Conservation (phyloP, 2,888 invertebrate species). For the Didymodactylos carnosus region DNA sequence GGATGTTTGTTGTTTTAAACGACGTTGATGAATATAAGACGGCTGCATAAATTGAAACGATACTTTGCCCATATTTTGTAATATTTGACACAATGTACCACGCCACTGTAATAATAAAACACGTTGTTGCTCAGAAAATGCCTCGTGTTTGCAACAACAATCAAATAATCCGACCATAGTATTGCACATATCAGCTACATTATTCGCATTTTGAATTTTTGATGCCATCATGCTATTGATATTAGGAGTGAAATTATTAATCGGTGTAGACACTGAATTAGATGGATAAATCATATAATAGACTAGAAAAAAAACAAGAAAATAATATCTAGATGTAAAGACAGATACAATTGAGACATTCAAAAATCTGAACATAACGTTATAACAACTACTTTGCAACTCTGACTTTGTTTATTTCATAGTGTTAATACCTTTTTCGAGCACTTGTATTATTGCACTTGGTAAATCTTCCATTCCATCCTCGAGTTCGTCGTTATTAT, state of each 20-base stretch:
- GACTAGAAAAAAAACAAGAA: neutral
- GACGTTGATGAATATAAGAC: neutral
- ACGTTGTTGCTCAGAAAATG: neutral
- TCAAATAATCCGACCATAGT: neutral
- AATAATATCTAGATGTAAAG: neutral
- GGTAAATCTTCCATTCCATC: neutral
- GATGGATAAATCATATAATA: too few species aligned
- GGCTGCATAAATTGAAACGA: neutral
- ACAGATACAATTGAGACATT: neutral
- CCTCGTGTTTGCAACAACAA: neutral
- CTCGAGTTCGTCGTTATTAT: neutral
- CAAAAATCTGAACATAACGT: too few species aligned
- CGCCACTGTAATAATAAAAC: neutral
- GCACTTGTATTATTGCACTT: neutral
- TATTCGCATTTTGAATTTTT: too few species aligned
- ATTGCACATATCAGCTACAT: neutral
- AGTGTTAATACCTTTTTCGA: neutral
- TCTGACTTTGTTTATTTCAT: too few species aligned
- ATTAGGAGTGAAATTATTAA: too few species aligned
- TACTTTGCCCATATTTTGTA: neutral
- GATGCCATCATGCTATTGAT: too few species aligned
- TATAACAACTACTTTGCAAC: too few species aligned
- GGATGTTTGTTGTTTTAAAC: neutral
- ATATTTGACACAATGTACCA: neutral
- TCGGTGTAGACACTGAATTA: too few species aligned